phyloP scores from a whole-genome alignment of 2,113 vertebrate species.

The Thamnaconus septentrionalis region DNA sequence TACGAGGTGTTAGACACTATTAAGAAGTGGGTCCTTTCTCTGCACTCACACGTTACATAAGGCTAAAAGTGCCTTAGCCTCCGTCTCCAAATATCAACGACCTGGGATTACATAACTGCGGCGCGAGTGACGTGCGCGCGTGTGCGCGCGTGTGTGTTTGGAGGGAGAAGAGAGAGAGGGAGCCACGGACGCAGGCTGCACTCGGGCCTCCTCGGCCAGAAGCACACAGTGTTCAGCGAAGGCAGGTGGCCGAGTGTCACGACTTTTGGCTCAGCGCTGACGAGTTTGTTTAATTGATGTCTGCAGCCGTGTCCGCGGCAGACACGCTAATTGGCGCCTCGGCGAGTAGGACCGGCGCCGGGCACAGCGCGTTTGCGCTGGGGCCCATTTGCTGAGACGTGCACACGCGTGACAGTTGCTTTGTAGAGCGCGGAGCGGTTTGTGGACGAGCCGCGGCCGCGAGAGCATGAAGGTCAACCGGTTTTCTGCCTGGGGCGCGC shows the following conservation, averaged over 20 bases:
- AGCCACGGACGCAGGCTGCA: conserved; percentile 5
- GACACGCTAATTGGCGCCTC: too few relatives aligned
- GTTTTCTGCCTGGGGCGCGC: too few relatives aligned
- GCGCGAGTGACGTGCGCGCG: not conserved
- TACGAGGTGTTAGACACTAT: conserved; percentile 5
- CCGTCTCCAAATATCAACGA: conserved; percentile 41
- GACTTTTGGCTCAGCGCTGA: conserved; percentile 9
- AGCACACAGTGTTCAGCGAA: conserved; percentile 53
- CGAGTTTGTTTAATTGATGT: too few relatives aligned
- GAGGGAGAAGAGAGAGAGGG: not conserved
- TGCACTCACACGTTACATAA: conserved; percentile 42
- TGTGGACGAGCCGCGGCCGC: too few relatives aligned
- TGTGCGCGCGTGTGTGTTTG: conserved; percentile 17
- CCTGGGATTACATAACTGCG: conserved; percentile 37
- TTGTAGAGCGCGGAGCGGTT: too few relatives aligned
- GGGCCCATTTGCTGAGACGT: too few relatives aligned
- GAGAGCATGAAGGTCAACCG: too few relatives aligned
- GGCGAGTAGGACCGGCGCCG: too few relatives aligned
- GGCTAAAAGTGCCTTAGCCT: conserved; percentile 16
- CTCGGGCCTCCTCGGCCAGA: conserved; percentile 29
- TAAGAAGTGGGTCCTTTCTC: conserved; percentile 17
- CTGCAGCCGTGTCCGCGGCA: too few relatives aligned
- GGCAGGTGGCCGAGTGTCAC: conserved; percentile 41
- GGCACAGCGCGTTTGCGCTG: too few relatives aligned
- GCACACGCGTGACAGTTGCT: too few relatives aligned